These are phyloP conservation scores for Bombus consobrinus DNA, from an alignment of 1,140 invertebrate genomes.

Conservation along the genomic window DNA sequence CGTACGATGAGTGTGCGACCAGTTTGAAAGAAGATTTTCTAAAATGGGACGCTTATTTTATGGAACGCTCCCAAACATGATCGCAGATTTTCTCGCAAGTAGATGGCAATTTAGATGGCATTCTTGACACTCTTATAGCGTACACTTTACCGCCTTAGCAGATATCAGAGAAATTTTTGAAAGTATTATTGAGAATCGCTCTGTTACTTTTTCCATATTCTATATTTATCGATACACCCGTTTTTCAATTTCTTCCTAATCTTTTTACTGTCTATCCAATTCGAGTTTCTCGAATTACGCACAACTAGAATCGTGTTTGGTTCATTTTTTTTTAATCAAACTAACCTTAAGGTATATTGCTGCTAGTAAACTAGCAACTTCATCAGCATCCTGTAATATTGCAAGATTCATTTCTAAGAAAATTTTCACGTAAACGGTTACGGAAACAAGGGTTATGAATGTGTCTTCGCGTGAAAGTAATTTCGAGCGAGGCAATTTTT, in stretches of 20 bases:
- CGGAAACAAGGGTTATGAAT: constrained; percentile 1
- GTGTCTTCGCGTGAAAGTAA: constrained; percentile 1
- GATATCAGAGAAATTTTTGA: not conserved
- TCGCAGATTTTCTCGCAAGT: constrained; percentile 1
- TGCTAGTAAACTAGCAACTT: not conserved
- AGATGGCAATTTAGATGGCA: constrained; percentile 1
- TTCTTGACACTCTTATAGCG: constrained; percentile 14
- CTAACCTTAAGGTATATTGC: not conserved
- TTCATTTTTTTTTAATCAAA: not conserved
- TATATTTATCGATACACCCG: not conserved
- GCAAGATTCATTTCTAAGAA: not conserved
- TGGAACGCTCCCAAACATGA: not conserved
- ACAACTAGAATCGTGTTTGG: not conserved
- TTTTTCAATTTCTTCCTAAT: not conserved
- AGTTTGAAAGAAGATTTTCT: not conserved
- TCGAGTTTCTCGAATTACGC: not conserved
- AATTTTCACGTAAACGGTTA: not conserved
- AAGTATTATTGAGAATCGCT: not conserved
- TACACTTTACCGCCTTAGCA: not conserved
- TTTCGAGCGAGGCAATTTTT: constrained; percentile 8
- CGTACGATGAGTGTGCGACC: not conserved
- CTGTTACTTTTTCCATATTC: not conserved
- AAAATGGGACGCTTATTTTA: constrained; percentile 19
- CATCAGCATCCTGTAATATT: not conserved
- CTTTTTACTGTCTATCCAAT: not conserved